A percentile compares a stretch with the other conserved stretches of the same genome.
Evolutionary conservation across 2,113 vertebrate genomes (phyloP).

Genomic region (Corythaeola cristata): DNA sequence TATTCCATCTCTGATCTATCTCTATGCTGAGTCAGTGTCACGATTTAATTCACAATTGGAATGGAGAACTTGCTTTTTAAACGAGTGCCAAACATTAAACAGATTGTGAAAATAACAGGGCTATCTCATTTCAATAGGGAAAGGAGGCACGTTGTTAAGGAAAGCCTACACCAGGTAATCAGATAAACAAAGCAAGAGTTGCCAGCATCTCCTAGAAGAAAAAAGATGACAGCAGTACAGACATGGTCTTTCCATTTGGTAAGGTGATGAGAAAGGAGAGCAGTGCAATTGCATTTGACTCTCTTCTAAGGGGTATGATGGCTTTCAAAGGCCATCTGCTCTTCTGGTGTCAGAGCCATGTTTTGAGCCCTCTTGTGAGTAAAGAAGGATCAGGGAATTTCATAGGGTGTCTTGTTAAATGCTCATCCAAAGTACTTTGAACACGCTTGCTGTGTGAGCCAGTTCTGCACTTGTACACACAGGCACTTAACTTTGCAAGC

Average conservation of each 20-base stretch:
- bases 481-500: neutral
- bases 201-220: neutral
- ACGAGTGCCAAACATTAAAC: neutral
- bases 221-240: neutral
- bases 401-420: neutral
- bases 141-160: neutral
- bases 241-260: neutral
- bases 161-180: neutral
- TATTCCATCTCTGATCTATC: neutral
- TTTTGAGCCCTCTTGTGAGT: neutral
- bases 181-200: neutral
- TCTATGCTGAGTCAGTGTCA: neutral
- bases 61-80: neutral
- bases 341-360: neutral
- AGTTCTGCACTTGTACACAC: neutral
- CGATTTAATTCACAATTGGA: neutral
- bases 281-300: neutral
- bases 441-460: neutral
- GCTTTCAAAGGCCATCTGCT: neutral
- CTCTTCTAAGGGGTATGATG: neutral
- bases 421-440: neutral
- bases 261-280: neutral
- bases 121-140: neutral
- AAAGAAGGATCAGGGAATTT: neutral
- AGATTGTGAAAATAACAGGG: neutral